Evolutionary conservation across 2,113 vertebrate genomes (phyloP).

Genomic region (Entomyzon cyanotis): DNA sequence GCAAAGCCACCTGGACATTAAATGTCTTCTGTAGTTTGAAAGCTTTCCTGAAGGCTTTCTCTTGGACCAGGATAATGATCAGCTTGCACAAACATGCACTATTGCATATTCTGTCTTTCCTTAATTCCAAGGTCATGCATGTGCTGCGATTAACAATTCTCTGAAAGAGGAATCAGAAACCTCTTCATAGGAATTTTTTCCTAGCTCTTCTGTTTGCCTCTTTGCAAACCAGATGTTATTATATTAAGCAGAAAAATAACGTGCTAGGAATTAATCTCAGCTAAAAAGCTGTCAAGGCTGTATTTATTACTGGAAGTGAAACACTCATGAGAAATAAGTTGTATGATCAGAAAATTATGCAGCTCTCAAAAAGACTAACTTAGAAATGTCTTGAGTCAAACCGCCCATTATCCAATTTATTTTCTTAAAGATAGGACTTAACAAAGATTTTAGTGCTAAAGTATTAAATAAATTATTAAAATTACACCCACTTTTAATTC

Average conservation of each 20-base stretch:
- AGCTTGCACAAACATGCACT: neutral
- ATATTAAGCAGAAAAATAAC: neutral
- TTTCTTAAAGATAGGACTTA: neutral
- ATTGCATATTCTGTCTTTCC: neutral
- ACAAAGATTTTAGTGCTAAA: neutral
- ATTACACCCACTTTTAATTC: neutral
- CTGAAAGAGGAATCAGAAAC: neutral
- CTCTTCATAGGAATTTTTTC: neutral
- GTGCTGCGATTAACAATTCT: neutral
- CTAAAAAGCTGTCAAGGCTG: neutral
- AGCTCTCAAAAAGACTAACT: neutral
- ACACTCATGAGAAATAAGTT: neutral
- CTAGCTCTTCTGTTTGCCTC: neutral
- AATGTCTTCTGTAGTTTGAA: neutral
- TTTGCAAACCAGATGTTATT: neutral
- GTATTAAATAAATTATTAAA: neutral
- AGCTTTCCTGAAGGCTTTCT: neutral
- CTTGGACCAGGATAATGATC: neutral
- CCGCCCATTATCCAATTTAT: neutral
- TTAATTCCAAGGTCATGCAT: neutral
- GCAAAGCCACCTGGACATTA: neutral
- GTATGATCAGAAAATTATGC: neutral
- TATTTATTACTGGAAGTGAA: conserved; percentile 10
- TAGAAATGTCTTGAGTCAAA: neutral
- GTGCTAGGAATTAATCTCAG: neutral